These are phyloP conservation scores for Campoletis sonorensis DNA, from an alignment of 1,140 invertebrate species.

Conservation along the genomic window DNA sequence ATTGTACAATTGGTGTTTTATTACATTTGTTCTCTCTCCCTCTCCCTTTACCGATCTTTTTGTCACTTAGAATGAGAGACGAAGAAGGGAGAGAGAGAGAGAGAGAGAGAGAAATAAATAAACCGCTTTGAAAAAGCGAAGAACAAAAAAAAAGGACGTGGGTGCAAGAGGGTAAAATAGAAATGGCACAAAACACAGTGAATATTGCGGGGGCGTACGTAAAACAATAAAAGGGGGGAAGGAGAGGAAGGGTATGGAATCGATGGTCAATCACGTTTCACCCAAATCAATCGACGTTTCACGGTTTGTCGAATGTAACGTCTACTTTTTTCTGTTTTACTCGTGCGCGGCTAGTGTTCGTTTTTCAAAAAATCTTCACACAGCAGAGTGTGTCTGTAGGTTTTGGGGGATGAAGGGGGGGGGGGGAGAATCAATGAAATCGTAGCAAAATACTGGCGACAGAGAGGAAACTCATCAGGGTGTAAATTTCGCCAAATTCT, in stretches of 20 bases:
- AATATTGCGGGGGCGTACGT: background rate
- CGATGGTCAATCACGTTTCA: background rate
- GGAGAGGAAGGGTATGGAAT: background rate
- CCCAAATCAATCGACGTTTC: background rate
- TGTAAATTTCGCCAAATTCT: too few relatives aligned
- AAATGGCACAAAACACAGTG: background rate
- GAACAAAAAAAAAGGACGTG: background rate
- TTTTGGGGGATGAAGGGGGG: too few relatives aligned
- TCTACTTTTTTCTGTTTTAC: background rate
- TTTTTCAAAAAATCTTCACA: background rate
- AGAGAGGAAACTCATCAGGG: too few relatives aligned
- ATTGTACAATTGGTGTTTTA: background rate
- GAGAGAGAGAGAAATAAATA: background rate
- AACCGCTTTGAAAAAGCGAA: background rate
- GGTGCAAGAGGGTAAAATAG: background rate
- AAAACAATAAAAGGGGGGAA: background rate
- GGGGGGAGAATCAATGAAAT: too few relatives aligned
- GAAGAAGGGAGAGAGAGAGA: background rate
- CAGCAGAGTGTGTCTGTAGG: background rate
- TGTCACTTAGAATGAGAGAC: background rate
- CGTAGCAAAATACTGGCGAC: too few relatives aligned
- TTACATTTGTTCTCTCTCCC: background rate
- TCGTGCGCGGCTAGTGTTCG: background rate
- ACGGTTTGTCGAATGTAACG: background rate
- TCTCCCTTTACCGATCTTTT: background rate